phyloP scores from a whole-genome alignment of 2,797 vertebrate genomes.

The Paguma larvata region DNA sequence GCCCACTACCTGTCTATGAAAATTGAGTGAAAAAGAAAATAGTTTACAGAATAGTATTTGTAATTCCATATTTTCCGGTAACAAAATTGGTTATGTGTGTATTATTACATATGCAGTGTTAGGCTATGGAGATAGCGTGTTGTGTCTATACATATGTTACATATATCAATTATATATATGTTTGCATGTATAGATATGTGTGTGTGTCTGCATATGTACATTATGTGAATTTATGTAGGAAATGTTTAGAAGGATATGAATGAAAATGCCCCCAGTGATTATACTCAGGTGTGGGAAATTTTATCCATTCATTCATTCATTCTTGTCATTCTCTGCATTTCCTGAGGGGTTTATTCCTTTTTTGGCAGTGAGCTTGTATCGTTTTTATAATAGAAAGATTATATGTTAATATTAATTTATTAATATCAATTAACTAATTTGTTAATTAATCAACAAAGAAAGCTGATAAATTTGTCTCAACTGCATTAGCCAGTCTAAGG shows the following conservation, averaged over 20 bases:
- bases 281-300: background rate
- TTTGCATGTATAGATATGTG: background rate
- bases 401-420: background rate
- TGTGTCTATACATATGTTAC: background rate
- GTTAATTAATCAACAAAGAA: background rate
- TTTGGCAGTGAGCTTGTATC: background rate
- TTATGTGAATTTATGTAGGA: background rate
- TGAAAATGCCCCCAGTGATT: background rate
- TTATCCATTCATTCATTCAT: background rate
- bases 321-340: slow-evolving; percentile 24
- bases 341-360: background rate
- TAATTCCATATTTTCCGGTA: background rate
- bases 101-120: background rate
- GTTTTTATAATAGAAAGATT: slow-evolving; percentile 27
- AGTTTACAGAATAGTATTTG: background rate
- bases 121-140: background rate
- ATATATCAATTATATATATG: background rate
- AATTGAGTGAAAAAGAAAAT: background rate
- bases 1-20: background rate
- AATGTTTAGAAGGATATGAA: slow-evolving; percentile 13
- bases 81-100: background rate
- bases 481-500: background rate
- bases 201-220: background rate
- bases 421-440: no score
- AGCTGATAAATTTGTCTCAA: background rate